Conservation (phyloP, 2,888 invertebrate species). For the Lochmaea capreae region DNA sequence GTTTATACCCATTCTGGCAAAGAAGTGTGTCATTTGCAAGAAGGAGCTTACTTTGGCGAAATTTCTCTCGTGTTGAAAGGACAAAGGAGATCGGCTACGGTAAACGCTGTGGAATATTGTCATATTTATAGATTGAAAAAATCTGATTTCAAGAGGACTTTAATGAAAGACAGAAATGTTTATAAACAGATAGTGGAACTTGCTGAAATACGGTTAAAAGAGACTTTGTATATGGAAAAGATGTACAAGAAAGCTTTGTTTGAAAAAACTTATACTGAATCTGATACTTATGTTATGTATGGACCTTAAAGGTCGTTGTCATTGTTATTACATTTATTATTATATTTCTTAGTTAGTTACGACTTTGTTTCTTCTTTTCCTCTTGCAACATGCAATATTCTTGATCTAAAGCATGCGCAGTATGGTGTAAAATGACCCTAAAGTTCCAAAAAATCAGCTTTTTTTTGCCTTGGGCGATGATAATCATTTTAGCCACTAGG, state of each 20-base stretch:
- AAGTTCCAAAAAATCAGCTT: no score
- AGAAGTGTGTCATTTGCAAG: constrained; percentile 68
- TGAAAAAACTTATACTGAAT: constrained; percentile 30
- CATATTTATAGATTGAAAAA: constrained; percentile 71
- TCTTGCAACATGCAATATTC: no score
- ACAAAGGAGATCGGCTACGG: constrained; percentile 68
- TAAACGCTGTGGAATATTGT: constrained; percentile 71
- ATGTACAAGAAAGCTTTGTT: constrained; percentile 45
- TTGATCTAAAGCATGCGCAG: no score
- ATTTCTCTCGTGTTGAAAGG: constrained; percentile 70
- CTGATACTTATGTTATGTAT: background rate
- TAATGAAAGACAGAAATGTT: constrained; percentile 40
- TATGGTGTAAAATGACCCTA: no score
- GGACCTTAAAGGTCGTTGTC: background rate
- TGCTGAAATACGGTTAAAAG: constrained; percentile 40
- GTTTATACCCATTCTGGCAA: constrained; percentile 71
- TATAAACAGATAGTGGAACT: constrained; percentile 33
- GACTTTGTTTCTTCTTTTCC: no score
- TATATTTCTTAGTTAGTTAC: background rate
- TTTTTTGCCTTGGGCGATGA: no score
- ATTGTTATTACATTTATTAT: background rate
- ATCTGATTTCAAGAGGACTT: constrained; percentile 65
- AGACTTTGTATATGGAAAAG: constrained; percentile 36
- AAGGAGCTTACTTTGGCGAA: constrained; percentile 74
- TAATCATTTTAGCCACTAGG: no score